Evolutionary conservation across 1,140 invertebrate species (phyloP).

Genomic region (Rhagoletis zephyria): DNA sequence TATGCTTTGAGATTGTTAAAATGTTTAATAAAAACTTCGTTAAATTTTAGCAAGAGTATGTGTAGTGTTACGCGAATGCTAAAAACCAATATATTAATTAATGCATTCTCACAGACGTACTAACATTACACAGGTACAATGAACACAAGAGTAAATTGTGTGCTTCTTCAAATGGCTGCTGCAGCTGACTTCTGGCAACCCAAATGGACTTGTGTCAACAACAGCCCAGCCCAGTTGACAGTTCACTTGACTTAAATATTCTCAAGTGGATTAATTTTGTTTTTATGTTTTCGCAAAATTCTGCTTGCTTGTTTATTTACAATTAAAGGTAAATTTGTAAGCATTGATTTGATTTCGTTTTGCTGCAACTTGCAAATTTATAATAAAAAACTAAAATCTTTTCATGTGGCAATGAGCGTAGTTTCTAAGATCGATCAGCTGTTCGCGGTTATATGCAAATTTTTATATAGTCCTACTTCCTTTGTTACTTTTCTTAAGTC

Average conservation of each 20-base stretch:
- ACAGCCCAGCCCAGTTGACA: not conserved
- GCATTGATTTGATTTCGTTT: too few relatives aligned
- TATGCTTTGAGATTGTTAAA: too few relatives aligned
- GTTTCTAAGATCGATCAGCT: not conserved
- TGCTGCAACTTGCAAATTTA: too few relatives aligned
- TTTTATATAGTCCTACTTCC: not conserved
- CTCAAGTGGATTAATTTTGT: too few relatives aligned
- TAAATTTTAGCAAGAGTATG: not conserved
- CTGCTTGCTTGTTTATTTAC: too few relatives aligned
- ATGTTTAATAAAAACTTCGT: too few relatives aligned
- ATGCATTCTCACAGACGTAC: not conserved
- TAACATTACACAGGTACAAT: not conserved
- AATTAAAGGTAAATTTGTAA: too few relatives aligned
- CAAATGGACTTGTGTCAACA: not conserved
- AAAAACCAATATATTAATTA: constrained; percentile 19
- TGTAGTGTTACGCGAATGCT: not conserved
- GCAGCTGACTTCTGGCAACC: constrained; percentile 14
- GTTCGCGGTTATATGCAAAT: not conserved
- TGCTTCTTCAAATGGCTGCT: not conserved
- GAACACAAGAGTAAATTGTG: not conserved
- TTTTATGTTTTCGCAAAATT: too few relatives aligned
- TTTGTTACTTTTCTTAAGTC: not conserved
- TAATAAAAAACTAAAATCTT: not conserved
- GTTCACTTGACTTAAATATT: not conserved
- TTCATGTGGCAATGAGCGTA: not conserved